Conservation (phyloP, 1,140 invertebrate species). For the Lasaia peninsularis region DNA sequence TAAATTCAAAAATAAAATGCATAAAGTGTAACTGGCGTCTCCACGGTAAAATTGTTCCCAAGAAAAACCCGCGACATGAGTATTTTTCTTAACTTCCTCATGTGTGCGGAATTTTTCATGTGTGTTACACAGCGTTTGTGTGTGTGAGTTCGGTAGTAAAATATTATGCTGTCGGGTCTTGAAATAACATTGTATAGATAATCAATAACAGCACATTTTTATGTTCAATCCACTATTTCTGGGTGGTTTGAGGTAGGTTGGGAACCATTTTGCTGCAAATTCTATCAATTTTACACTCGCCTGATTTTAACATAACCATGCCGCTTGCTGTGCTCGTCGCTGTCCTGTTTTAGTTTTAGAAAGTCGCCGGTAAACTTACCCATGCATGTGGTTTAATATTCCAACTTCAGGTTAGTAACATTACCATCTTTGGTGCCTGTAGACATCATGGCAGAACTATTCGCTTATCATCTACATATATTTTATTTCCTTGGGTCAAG, state of each 20-base stretch:
- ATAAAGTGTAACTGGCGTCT: slow-evolving; percentile 28
- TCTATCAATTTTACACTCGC: too few relatives aligned
- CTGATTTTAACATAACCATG: too few relatives aligned
- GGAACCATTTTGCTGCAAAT: background rate
- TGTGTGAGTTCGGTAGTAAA: slow-evolving; percentile 65
- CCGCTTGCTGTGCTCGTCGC: too few relatives aligned
- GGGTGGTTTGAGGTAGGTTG: slow-evolving; percentile 37
- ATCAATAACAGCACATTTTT: slow-evolving; percentile 72
- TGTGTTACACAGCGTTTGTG: slow-evolving; percentile 22
- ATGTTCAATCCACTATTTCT: slow-evolving; percentile 45
- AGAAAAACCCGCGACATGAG: slow-evolving; percentile 69
- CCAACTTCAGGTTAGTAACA: too few relatives aligned
- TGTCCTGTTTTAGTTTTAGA: too few relatives aligned
- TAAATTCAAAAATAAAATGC: slow-evolving; percentile 16
- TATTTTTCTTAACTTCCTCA: slow-evolving; percentile 64
- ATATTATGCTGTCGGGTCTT: slow-evolving; percentile 74
- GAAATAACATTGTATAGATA: slow-evolving; percentile 77
- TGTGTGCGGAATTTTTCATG: slow-evolving; percentile 36
- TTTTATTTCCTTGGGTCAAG: too few relatives aligned
- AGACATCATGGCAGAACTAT: too few relatives aligned
- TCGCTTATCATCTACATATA: too few relatives aligned
- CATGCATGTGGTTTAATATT: too few relatives aligned
- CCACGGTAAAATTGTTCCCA: slow-evolving; percentile 38
- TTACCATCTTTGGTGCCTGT: too few relatives aligned
- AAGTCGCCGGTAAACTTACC: too few relatives aligned